phyloP scores from a whole-genome alignment of 1,140 invertebrate species.

The Araneus ventricosus region DNA sequence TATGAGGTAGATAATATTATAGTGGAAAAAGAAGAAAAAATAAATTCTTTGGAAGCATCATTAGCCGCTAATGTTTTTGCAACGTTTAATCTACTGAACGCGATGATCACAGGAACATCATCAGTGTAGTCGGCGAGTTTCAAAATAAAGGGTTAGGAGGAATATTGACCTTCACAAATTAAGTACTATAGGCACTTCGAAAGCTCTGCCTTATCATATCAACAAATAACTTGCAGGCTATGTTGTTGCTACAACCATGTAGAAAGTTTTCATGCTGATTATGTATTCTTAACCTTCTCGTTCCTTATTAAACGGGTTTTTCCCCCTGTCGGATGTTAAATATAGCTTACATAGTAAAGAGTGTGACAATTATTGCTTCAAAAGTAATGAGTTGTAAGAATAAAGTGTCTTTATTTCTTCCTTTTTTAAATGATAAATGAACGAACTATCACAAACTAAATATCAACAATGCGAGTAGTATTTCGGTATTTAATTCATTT shows the following conservation, averaged over 20 bases:
- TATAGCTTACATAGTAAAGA: neutral
- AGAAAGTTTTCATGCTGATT: conserved; percentile 31
- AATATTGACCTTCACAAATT: conserved; percentile 67
- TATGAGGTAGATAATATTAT: conserved; percentile 55
- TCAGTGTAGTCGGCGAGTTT: conserved; percentile 56
- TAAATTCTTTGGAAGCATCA: conserved; percentile 50
- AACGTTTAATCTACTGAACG: neutral
- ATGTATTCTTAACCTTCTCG: neutral
- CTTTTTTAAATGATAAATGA: too few species aligned
- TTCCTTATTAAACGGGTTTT: neutral
- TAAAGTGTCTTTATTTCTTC: neutral
- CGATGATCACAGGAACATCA: conserved; percentile 40
- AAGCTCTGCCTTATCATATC: conserved; percentile 15
- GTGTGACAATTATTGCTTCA: neutral
- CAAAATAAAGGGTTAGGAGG: conserved; percentile 58
- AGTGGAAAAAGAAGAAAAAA: neutral
- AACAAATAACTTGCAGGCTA: neutral
- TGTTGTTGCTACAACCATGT: neutral
- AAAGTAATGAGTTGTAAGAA: neutral
- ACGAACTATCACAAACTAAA: too few species aligned
- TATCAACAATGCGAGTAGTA: too few species aligned
- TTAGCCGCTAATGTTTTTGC: conserved; percentile 67
- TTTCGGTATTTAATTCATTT: too few species aligned
- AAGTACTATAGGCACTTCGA: conserved; percentile 44
- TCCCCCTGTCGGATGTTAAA: neutral